Base-by-base conservation (phyloP, 2,113 vertebrate genomes). In the Ciconia boyciana region DNA sequence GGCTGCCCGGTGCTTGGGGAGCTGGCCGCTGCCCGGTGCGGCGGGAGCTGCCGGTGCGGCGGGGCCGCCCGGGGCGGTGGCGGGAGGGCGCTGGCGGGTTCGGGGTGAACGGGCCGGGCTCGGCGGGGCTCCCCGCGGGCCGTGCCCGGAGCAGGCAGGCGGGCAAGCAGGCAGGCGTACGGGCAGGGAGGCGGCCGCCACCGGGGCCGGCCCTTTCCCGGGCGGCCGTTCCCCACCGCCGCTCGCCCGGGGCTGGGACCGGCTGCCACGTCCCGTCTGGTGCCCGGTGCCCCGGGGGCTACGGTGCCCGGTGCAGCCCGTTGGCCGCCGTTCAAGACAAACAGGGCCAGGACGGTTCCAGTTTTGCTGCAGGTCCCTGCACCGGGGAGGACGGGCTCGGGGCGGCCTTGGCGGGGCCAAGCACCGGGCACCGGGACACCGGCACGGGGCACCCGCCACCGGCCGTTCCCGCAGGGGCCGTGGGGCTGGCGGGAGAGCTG, bases 321-420 rank as follows among this genome's bases (percentile, higher is more conserved):
- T 94, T 97, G 97, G 96, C 94, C 6, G 66, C 89, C 75, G 70
- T 89, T 97, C 95, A 97, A 97, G 89, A 88, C 48, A 96, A 97
- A 96, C 93, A 96, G 76, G 88, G 95, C 96, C 93, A 60, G 87
- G 95, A 80, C 60, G 74, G 90, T 93, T 86, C 74, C 93, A 78
- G 90, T 91, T 94, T 87, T 93, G 90, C 90, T 85, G 93, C 96
- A 96, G 86, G 87, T 82, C 94, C 46, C 83, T 68, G 81, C 43
- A 61, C 72, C 39, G 79, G 66, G 75, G 66, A 57, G 87, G 76
- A 82, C 72, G n/a, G 55, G 66, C 46, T 48, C 10, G 9, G 87
- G 25, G 70, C 22, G 55, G 87, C 90, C 89, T 52, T 16, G 51
- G 46, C 77, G 61, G 70, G 90, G 90, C 89, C 65, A 15, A 11